Evolutionary conservation across 2,888 invertebrate species (phyloP).

Genomic region (Xylophagus ater): DNA sequence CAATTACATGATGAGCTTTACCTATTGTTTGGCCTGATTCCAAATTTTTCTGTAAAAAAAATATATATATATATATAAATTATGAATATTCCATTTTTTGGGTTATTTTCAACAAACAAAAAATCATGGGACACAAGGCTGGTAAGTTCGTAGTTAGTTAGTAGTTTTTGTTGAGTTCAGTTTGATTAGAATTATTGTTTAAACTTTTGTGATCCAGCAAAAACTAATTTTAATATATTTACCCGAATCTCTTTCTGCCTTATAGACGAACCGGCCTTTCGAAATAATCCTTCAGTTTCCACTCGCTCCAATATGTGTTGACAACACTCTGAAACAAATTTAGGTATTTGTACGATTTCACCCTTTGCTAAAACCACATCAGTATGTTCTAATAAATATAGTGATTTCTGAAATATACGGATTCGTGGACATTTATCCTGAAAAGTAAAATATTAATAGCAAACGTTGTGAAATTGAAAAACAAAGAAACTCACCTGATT

Average conservation of each 20-base stretch:
- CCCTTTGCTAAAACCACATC: slow-evolving; percentile 54
- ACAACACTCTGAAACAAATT: slow-evolving; percentile 60
- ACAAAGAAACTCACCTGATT: too few species aligned
- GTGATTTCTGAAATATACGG: slow-evolving; percentile 45
- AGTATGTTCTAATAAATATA: slow-evolving; percentile 43
- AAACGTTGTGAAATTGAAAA: too few species aligned
- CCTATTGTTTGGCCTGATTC: slow-evolving; percentile 61
- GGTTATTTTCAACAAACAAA: not conserved
- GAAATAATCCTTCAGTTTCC: slow-evolving; percentile 71
- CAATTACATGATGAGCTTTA: slow-evolving; percentile 64
- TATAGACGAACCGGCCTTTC: slow-evolving; percentile 76
- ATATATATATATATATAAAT: slow-evolving; percentile 7
- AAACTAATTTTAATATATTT: slow-evolving; percentile 18
- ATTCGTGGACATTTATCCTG: too few species aligned
- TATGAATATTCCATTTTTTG: not conserved
- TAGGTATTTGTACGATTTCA: slow-evolving; percentile 58
- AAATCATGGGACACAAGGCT: not conserved
- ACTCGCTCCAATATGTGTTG: slow-evolving; percentile 55
- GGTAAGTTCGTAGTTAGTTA: not conserved
- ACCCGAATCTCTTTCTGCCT: slow-evolving; percentile 75
- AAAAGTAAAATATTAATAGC: slow-evolving; percentile 5
- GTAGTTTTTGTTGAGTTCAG: not conserved
- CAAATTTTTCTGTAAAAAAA: slow-evolving; percentile 46
- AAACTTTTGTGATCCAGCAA: not conserved
- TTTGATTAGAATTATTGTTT: not conserved